Percentiles rank a stretch among this genome's conserved stretches.
phyloP scores from a whole-genome alignment of 2,113 vertebrate genomes.

The Mus pahari region DNA sequence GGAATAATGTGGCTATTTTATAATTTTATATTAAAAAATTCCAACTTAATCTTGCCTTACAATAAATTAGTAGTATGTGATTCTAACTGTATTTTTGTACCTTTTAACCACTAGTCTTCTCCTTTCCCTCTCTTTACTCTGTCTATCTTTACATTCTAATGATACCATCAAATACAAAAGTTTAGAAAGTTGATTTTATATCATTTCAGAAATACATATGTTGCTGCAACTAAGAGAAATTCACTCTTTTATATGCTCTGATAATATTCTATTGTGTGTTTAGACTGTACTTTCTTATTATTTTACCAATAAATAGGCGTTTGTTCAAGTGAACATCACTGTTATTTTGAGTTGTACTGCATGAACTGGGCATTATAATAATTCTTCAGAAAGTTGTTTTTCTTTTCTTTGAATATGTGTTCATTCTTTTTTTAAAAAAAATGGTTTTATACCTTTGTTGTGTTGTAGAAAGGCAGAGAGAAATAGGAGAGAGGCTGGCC shows the following conservation, averaged over 20 bases:
- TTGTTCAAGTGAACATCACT: neutral
- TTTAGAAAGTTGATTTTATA: too few species aligned
- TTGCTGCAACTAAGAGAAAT: neutral
- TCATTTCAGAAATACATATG: neutral
- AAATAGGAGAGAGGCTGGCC: too few species aligned
- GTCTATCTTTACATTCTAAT: neutral
- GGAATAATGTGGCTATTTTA: too few species aligned
- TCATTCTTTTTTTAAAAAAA: too few species aligned
- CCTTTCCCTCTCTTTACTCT: accelerated
- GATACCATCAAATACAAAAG: too few species aligned
- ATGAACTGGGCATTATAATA: neutral
- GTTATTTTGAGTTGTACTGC: neutral
- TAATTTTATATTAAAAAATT: neutral
- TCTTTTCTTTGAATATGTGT: neutral
- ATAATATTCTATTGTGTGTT: neutral
- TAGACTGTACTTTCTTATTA: too few species aligned
- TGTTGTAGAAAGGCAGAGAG: too few species aligned
- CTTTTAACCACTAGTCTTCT: neutral
- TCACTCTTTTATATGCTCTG: neutral
- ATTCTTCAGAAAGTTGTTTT: neutral
- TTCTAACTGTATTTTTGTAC: neutral
- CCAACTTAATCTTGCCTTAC: neutral
- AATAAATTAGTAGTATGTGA: neutral
- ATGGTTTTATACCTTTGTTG: too few species aligned
- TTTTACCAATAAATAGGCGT: neutral